Percentiles rank a stretch among this genome's conserved stretches.
These are phyloP conservation scores for Cranoglanis bouderius DNA, from an alignment of 2,113 vertebrate genomes.

Conservation along the genomic window DNA sequence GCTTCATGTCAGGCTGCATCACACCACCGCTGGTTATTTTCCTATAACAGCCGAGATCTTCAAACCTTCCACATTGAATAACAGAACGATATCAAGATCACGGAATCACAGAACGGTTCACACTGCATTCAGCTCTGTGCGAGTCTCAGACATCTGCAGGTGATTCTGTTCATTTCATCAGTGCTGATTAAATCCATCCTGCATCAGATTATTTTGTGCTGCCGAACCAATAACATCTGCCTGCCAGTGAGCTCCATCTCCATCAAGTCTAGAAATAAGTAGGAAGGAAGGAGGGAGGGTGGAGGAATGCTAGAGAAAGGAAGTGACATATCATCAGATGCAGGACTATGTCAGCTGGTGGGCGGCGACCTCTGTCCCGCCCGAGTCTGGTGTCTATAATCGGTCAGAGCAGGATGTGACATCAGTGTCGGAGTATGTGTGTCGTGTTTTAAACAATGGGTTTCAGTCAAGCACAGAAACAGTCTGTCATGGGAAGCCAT, in stretches of 20 bases:
- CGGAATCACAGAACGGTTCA: background rate
- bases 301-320: background rate
- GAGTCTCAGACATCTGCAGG: background rate
- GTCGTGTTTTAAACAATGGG: background rate
- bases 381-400: background rate
- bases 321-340: slow-evolving; percentile 3
- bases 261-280: background rate
- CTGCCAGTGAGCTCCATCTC: background rate
- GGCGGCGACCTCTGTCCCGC: background rate
- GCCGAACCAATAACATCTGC: background rate
- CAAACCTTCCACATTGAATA: background rate
- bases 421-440: background rate
- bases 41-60: background rate
- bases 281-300: background rate
- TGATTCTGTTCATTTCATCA: slow-evolving; percentile 7
- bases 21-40: background rate
- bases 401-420: background rate
- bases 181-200: background rate
- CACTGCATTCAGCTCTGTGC: background rate
- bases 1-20: background rate
- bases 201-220: background rate
- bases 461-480: background rate
- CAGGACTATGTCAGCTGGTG: background rate
- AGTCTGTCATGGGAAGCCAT: background rate
- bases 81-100: background rate